Conservation (phyloP, 2,113 vertebrate species). For the Etheostoma spectabile region DNA sequence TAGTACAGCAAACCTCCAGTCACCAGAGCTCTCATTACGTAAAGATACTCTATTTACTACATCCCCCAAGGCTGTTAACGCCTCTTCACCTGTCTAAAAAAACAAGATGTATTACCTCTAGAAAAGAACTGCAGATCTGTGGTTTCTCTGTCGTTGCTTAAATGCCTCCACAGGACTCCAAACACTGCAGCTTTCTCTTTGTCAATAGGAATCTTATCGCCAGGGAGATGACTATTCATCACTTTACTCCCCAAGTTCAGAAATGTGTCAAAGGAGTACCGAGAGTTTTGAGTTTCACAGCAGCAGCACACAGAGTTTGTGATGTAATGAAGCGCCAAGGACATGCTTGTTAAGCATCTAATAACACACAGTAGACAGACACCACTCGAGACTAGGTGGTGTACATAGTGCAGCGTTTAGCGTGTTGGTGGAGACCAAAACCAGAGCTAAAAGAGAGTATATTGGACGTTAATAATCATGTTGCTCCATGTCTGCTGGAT, state of each 20-base stretch:
- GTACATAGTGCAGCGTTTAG: too few relatives aligned
- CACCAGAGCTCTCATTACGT: conserved; percentile 20
- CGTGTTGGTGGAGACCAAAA: too few relatives aligned
- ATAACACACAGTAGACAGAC: too few relatives aligned
- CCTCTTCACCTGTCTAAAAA: conserved; percentile 43
- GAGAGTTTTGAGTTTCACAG: background rate
- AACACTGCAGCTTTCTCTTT: background rate
- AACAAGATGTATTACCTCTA: conserved; percentile 17
- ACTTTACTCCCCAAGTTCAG: background rate
- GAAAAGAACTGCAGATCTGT: conserved; percentile 37
- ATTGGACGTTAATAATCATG: too few relatives aligned
- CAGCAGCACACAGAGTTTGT: conserved; percentile 1
- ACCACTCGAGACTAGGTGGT: too few relatives aligned
- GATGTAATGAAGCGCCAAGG: background rate
- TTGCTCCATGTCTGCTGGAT: too few relatives aligned
- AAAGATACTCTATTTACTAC: conserved; percentile 15
- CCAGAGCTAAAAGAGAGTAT: too few relatives aligned
- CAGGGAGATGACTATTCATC: conserved; percentile 4
- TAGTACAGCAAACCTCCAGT: conserved; percentile 20
- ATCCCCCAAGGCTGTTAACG: conserved; percentile 17
- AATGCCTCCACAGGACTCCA: background rate
- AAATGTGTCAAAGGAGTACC: background rate
- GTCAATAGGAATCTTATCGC: background rate
- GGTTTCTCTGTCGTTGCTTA: conserved; percentile 21
- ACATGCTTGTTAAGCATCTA: background rate